Base-by-base conservation (phyloP, 2,888 invertebrate species). In the Netelia virgata region DNA sequence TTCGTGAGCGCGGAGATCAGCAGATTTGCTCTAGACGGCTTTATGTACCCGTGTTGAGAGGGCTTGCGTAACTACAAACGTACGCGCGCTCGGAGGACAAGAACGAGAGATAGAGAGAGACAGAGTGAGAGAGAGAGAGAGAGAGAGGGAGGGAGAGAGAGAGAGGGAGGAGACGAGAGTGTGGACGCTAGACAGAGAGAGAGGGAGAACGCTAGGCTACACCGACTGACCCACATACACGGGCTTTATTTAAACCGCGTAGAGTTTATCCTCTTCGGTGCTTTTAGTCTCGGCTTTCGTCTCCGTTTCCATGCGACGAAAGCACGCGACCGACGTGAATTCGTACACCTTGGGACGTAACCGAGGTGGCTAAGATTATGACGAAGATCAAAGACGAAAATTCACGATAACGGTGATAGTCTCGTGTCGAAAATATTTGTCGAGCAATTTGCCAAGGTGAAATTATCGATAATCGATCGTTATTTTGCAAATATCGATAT, bases 201-300 rank as follows among this genome's bases (percentile, higher is more conserved):
- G 72, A 68, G 66, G 55, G 73, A 69, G 87, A 86, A 88, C 89
- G 86, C 87, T 89, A 86, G 86, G 86, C 90, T 84, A 89, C 88
- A 89, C 91, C 91, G 91, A 90, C 92, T 93, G 93, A 93, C 93
- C 93, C 92, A 93, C 93, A 93, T 93, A 91, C 90, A 90, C 88
- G 90, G 87, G 91, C 93, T 93, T 93, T 93, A 93, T 93, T 93
- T 93, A 93, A 93, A 93, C 93, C 89, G 88, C 81, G 91, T 74
- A 82, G 78, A 85, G 84, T 85, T 85, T 93, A 92, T 92, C 91
- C 91, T 91, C 91, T 89, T 89, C 90, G 88, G 90, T 83, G 90
- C 92, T 91, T 93, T 93, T 91, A 90, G 90, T 90, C 88, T 90
- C 89, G 88, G 88, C 90, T 90, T 89, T 90, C 89, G 88, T 87